Base-by-base conservation (phyloP, 2,113 vertebrate species). In the Microtus pennsylvanicus region DNA sequence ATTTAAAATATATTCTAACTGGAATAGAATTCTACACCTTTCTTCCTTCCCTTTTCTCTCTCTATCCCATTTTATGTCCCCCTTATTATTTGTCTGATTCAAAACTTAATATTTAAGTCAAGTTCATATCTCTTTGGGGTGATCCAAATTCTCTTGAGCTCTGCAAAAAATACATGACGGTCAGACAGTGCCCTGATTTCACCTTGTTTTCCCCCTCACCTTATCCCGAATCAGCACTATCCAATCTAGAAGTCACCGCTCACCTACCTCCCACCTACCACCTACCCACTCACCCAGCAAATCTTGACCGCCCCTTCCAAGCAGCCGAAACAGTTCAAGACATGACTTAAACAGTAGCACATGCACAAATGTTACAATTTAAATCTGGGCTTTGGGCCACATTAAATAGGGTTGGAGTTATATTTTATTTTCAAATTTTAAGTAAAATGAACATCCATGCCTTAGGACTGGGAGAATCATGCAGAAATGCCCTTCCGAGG, bases 351-450 rank as follows among this genome's bases (percentile, higher is more conserved):
- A 97, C 95, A 98, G 97, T 98, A 97, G 96, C 95, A 80, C 72
- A 52, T 4, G 47, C 97, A 96, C 97, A 96, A 94, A 94, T 90
- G 47, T 77, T 87, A 83, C 93, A 96, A 94, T 94, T n/a, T 94
- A 93, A 96, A 93, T 96, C 97, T 97, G 96, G 97, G 98, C 97
- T 96, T 91, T 95, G 89, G 75, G 97, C 98, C 98, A 97, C 75
- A 74, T n/a, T 95, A 98, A 98, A 97, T 92, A 97, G 91, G 96
- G 47, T 93, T 92, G 95, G 94, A 96, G 89, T 94, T 97, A 91
- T 70, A 98, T 76, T 63, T 74, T 61, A 17, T 74, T 91, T 97
- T 94, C 75, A 95, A 96, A 93, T 86, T 92, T 97, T 96, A 94
- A 97, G 93, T 93, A 91, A 98, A 97, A 96, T 95, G 95, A 98